Percentiles rank a stretch among this genome's conserved stretches.
phyloP scores from a whole-genome alignment of 1,140 invertebrate genomes.

The Lucilia cuprina region DNA sequence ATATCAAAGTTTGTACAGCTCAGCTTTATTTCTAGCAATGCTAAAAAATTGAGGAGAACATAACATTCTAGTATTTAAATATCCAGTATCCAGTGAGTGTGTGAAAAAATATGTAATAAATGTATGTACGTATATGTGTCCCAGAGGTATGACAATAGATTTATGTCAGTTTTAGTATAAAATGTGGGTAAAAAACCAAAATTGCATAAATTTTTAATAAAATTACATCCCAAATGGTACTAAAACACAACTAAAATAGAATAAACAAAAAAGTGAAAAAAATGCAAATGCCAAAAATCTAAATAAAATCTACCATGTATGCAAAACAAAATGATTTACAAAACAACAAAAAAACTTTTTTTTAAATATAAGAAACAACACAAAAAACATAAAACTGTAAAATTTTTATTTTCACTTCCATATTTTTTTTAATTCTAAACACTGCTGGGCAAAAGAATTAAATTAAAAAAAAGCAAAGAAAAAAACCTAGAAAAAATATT shows the following conservation, averaged over 20 bases:
- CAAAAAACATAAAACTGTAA: neutral
- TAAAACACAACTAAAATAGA: neutral
- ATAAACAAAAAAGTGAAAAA: constrained; percentile 5
- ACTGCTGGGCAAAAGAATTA: neutral
- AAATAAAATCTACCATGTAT: constrained; percentile 28
- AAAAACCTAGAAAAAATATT: neutral
- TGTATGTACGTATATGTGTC: constrained; percentile 17
- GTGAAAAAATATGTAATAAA: neutral
- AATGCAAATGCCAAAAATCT: constrained; percentile 29
- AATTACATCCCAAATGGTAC: constrained; percentile 37
- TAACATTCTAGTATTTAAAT: neutral
- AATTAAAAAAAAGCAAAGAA: neutral
- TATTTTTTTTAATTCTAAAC: neutral
- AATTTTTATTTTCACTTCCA: neutral
- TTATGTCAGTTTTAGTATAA: constrained; percentile 31
- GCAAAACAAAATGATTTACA: constrained; percentile 30
- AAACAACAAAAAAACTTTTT: constrained; percentile 23
- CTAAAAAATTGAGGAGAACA: neutral
- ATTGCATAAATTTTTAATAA: constrained; percentile 42
- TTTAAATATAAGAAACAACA: neutral
- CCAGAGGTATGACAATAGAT: constrained; percentile 35
- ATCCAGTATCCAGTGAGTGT: neutral
- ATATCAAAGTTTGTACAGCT: neutral
- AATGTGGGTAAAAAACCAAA: constrained; percentile 25
- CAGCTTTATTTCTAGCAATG: neutral